Conservation (phyloP, 2,797 vertebrate species). For the Nasua narica region DNA sequence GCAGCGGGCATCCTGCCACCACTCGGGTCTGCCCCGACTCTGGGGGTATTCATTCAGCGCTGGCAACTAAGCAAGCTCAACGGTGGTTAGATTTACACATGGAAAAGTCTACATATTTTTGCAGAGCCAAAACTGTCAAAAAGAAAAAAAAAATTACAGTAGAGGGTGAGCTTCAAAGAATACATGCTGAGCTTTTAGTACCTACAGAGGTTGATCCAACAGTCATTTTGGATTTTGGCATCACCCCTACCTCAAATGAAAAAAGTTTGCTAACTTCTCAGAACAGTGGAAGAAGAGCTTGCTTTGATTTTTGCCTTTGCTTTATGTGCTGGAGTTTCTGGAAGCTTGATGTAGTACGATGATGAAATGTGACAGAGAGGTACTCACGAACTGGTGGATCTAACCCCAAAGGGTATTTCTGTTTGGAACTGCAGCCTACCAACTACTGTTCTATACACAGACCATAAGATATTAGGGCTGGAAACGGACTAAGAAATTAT, state of each 20-base stretch:
- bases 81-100: slow-evolving; percentile 36
- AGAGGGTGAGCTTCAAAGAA: slow-evolving; percentile 39
- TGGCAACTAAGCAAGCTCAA: slow-evolving; percentile 37
- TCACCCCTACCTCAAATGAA: slow-evolving; percentile 19
- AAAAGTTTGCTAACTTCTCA: slow-evolving; percentile 27
- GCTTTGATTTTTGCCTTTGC: background rate
- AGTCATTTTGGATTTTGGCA: background rate
- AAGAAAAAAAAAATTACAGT: background rate
- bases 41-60: background rate
- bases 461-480: background rate
- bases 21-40: background rate
- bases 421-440: background rate
- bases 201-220: background rate
- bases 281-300: slow-evolving; percentile 15
- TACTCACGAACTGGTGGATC: background rate
- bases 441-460: background rate
- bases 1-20: background rate
- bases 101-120: slow-evolving; percentile 19
- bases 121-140: slow-evolving; percentile 48
- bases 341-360: background rate
- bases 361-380: background rate
- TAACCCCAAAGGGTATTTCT: background rate
- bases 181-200: slow-evolving; percentile 25
- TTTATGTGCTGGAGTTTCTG: background rate
- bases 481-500: background rate